These are phyloP conservation scores for Hemistola chrysoprasaria DNA, from an alignment of 2,888 invertebrate species.

Conservation along the genomic window DNA sequence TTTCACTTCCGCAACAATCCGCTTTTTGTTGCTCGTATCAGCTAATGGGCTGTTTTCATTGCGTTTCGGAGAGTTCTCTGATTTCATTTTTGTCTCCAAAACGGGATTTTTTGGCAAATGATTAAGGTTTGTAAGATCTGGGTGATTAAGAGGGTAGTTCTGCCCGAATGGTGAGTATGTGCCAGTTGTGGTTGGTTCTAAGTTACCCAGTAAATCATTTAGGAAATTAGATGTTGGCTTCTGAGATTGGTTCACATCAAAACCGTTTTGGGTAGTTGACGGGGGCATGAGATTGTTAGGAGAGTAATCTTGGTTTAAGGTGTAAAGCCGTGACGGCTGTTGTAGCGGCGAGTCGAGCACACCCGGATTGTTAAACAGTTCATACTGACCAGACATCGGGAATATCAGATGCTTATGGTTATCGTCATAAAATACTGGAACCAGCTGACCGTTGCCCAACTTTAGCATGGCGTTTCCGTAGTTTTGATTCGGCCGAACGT, in stretches of 20 bases:
- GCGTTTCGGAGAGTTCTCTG: conserved; percentile 64
- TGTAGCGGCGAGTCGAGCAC: conserved; percentile 61
- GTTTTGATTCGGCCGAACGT: conserved; percentile 57
- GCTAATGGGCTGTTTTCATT: conserved; percentile 74
- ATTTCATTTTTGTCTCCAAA: conserved; percentile 53
- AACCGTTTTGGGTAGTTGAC: conserved; percentile 44
- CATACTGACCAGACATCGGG: conserved; percentile 73
- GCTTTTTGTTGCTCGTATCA: conserved; percentile 83
- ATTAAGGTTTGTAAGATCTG: conserved; percentile 62
- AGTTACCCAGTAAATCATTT: conserved; percentile 87
- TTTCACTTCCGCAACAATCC: conserved; percentile 92
- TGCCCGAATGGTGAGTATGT: conserved; percentile 89
- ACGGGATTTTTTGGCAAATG: conserved; percentile 53
- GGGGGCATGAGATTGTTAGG: conserved; percentile 53
- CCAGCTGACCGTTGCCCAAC: conserved; percentile 70
- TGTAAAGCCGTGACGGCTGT: conserved; percentile 61
- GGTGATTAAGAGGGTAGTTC: conserved; percentile 78
- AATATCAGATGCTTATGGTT: conserved; percentile 74
- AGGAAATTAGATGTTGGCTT: conserved; percentile 79
- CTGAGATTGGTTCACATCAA: conserved; percentile 42
- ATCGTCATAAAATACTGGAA: conserved; percentile 71
- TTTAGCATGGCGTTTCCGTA: conserved; percentile 74
- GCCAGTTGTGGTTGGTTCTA: conserved; percentile 87
- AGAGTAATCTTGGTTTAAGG: conserved; percentile 65
- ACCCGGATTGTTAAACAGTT: conserved; percentile 68